Conservation (phyloP, 2,888 invertebrate species). For the Taphrorychus bicolor region DNA sequence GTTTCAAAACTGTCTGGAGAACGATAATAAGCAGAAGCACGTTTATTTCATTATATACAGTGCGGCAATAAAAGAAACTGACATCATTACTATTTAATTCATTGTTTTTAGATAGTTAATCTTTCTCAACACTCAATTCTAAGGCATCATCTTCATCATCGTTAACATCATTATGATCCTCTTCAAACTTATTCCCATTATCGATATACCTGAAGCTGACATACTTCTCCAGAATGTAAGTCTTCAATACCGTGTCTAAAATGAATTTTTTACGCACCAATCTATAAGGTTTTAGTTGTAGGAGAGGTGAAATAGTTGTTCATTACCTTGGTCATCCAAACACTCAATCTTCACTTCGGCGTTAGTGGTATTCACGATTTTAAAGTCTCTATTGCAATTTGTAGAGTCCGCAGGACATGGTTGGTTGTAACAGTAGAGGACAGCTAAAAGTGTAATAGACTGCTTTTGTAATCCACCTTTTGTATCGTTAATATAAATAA, state of each 20-base stretch:
- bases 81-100: not conserved
- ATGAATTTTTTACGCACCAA: too few relatives aligned
- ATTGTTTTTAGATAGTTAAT: too few relatives aligned
- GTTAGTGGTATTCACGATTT: constrained; percentile 4
- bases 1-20: not conserved
- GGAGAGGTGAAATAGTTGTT: too few relatives aligned
- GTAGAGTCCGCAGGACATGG: constrained; percentile 16
- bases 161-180: too few relatives aligned
- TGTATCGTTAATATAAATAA: not conserved
- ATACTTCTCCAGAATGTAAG: too few relatives aligned
- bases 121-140: too few relatives aligned
- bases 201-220: too few relatives aligned
- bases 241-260: too few relatives aligned
- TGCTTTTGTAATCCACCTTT: too few relatives aligned
- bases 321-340: constrained; percentile 12
- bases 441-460: constrained; percentile 7
- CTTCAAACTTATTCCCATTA: too few relatives aligned
- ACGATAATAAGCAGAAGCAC: not conserved
- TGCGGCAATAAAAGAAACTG: not conserved
- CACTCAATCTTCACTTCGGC: constrained; percentile 11
- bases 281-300: too few relatives aligned
- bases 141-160: too few relatives aligned
- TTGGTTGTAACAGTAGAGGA: constrained; percentile 17
- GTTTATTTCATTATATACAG: not conserved
- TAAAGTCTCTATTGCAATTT: constrained; percentile 15